Conservation (phyloP, 2,113 vertebrate genomes). For the Boleophthalmus pectinirostris region DNA sequence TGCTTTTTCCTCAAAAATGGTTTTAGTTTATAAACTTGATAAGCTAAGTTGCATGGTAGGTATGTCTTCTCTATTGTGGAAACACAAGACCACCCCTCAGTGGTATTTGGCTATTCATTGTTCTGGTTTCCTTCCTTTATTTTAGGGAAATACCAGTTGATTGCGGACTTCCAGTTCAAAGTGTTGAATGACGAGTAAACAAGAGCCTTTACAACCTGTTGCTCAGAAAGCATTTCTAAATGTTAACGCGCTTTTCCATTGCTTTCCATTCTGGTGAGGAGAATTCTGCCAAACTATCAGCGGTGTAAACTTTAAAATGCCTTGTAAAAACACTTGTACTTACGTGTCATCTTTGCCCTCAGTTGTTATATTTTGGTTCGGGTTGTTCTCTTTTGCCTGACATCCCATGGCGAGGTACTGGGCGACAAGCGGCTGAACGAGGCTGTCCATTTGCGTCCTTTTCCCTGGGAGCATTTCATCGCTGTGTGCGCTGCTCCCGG, state of each 20-base stretch:
- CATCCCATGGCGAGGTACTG: conserved; percentile 79
- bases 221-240: neutral
- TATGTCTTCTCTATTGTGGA: conserved; percentile 33
- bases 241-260: neutral
- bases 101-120: conserved; percentile 51
- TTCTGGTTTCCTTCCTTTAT: conserved; percentile 69
- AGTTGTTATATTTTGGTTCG: conserved; percentile 54
- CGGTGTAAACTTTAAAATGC: neutral
- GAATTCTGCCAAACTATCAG: neutral
- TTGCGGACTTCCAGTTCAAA: conserved; percentile 55
- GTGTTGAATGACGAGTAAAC: conserved; percentile 39
- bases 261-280: neutral
- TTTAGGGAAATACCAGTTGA: conserved; percentile 51
- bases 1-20: neutral
- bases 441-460: conserved; percentile 76
- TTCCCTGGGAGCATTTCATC: conserved; percentile 69
- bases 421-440: conserved; percentile 77
- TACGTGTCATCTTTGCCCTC: conserved; percentile 71
- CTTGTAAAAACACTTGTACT: conserved; percentile 44
- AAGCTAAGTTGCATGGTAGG: conserved; percentile 9
- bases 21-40: neutral
- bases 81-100: conserved; percentile 3
- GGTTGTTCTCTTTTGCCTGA: conserved; percentile 65
- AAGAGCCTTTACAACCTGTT: conserved; percentile 8
- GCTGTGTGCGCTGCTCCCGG: conserved; percentile 51